A percentile compares a stretch with the other conserved stretches of the same genome.
Evolutionary conservation across 2,113 vertebrate genomes (phyloP).

Genomic region (Melanocharis versteri): DNA sequence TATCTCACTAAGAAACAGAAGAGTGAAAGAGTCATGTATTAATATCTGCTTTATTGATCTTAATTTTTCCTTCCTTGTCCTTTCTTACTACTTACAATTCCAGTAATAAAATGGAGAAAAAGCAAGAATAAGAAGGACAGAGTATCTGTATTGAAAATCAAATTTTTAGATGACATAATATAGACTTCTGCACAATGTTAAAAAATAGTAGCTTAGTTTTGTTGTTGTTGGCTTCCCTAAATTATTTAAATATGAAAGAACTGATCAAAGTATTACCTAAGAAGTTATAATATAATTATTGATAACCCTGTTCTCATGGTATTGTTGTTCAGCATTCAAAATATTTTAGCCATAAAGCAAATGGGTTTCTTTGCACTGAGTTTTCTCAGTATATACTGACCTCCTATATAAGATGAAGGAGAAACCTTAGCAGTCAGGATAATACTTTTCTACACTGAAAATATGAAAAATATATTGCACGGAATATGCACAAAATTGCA

Average conservation of each 20-base stretch:
- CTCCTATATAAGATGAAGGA: not conserved
- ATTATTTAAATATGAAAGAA: not conserved
- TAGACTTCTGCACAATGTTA: not conserved
- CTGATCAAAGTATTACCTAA: not conserved
- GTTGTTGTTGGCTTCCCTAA: not conserved
- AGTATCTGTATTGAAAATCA: not conserved
- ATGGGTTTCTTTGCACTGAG: not conserved
- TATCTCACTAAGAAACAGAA: not conserved
- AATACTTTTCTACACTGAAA: not conserved
- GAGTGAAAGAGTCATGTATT: not conserved
- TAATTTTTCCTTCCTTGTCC: not conserved
- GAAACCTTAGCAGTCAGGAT: not conserved
- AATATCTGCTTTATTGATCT: not conserved
- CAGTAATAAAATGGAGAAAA: not conserved
- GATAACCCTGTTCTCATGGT: not conserved
- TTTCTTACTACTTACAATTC: not conserved
- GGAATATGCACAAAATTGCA: not conserved
- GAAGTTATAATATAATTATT: not conserved
- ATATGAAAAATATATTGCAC: not conserved
- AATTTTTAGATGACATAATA: not conserved
- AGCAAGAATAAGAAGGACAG: not conserved
- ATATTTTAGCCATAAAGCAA: not conserved
- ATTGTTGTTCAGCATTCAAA: not conserved
- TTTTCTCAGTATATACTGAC: not conserved
- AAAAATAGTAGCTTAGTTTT: not conserved